Percentiles rank a stretch among this genome's conserved stretches.
Conservation (phyloP, 2,113 vertebrate species). For the Tonatia bakeri region DNA sequence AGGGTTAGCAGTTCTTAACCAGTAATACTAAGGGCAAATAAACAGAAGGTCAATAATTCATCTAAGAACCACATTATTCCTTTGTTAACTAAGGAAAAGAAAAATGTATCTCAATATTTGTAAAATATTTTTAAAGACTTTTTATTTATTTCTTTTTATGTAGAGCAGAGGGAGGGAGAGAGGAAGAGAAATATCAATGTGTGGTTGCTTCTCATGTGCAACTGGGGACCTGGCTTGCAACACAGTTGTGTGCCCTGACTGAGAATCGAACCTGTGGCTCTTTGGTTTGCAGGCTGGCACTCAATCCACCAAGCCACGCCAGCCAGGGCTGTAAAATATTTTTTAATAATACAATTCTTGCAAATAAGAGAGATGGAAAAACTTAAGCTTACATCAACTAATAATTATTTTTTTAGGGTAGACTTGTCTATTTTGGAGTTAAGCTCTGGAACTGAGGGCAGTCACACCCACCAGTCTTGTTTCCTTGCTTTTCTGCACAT, state of each 20-base stretch:
- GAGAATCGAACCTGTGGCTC: no score
- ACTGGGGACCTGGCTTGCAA: no score
- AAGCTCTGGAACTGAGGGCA: not conserved
- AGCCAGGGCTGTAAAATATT: not conserved
- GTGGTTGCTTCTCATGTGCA: no score
- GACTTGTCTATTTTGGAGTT: not conserved
- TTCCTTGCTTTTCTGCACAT: not conserved
- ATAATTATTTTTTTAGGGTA: not conserved
- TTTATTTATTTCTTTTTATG: no score
- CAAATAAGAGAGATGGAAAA: not conserved
- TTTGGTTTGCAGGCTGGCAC: no score
- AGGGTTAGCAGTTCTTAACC: not conserved
- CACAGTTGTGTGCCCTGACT: no score
- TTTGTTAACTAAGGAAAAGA: not conserved
- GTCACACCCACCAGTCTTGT: not conserved
- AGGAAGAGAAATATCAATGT: no score
- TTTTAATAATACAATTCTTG: not conserved
- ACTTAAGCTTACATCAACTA: not conserved
- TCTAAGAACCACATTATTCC: not conserved
- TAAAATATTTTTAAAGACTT: not conserved
- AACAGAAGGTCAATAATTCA: not conserved
- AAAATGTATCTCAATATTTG: not conserved
- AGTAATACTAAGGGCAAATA: not conserved
- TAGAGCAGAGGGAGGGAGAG: no score
- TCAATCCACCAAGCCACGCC: no score